Base-by-base conservation (phyloP, 2,797 vertebrate genomes). In the Chelonia mydas region DNA sequence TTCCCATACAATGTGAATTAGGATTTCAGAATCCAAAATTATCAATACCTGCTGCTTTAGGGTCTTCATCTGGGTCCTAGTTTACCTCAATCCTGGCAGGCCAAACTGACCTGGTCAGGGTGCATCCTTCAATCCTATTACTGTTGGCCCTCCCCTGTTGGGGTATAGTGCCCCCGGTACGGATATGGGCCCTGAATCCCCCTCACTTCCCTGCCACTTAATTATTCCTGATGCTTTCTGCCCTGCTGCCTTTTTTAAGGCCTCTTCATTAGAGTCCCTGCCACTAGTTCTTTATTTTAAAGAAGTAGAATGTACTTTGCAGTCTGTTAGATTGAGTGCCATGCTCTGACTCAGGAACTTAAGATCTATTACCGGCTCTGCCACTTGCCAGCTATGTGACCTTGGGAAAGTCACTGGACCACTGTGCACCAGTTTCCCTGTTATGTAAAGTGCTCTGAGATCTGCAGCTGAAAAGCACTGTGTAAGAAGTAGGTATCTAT, bases 401-500 rank as follows among this genome's bases (percentile, higher is more conserved):
- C 47, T 88, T 81, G 74, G 33, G 89, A 91, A 84, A 6, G 81
- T 15, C 0, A 5, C 6, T 90, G 84, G 79, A 91, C 1, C 6
- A 49, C 33, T 23, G 4, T 45, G 8, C 53, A 81, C 55, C 1
- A 49, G 13, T 41, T 90, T 12, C 54, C 74, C 94, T 85, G 6
- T 74, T 0, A 0, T 79, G 78, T 31, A 59, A 87, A 90, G 17
- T 87, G 72, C 49, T n/a, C 86, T 12, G 3, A 3, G 6, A 55
- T 51, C 7, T 81, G 45, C 21, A 27, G 15, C 33, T 12, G 88
- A 85, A 83, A 88, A 79, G 5, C 31, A n/a, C 6, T 1, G 57
- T 41, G 21, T 2, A 19, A 0, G 0, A 37, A 4, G n/a, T 74
- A 53, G 12, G 13, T 55, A 47, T 3, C 88, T 81, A 50, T 2